phyloP scores from a whole-genome alignment of 2,113 vertebrate genomes.

The Trogon melanurus region DNA sequence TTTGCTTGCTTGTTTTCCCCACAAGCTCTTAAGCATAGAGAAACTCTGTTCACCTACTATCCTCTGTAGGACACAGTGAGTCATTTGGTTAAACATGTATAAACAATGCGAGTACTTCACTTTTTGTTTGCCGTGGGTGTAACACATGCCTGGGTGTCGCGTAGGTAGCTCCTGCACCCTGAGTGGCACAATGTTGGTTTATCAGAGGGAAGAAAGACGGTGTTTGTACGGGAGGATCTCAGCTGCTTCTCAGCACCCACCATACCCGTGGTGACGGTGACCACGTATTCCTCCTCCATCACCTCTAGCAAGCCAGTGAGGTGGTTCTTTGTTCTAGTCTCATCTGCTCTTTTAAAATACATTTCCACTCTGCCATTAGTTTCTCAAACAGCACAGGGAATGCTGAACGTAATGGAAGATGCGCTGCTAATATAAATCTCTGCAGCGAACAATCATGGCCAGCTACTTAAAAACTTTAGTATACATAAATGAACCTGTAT shows the following conservation, averaged over 20 bases:
- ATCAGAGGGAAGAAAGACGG: background rate
- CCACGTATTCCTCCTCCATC: background rate
- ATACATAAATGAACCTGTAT: background rate
- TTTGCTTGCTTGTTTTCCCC: background rate
- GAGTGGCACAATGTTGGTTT: background rate
- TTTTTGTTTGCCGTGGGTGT: background rate
- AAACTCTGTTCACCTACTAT: background rate
- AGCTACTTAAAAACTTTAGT: background rate
- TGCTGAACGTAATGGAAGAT: background rate
- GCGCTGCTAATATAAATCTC: background rate
- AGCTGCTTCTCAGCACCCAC: background rate
- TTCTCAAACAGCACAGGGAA: background rate
- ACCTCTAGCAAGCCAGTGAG: background rate
- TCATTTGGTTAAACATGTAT: background rate
- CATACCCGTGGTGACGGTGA: background rate
- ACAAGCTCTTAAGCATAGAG: background rate
- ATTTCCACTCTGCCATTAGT: background rate
- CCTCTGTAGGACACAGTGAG: background rate
- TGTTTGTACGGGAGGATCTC: background rate
- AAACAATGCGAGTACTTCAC: background rate
- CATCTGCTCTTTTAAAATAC: accelerated
- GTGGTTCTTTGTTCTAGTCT: background rate
- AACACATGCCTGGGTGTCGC: background rate
- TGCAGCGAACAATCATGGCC: background rate
- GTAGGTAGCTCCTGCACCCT: background rate